Percentiles rank a stretch among this genome's conserved stretches.
Evolutionary conservation across 2,888 invertebrate species (phyloP).

Genomic region (Prenolepis imparis): DNA sequence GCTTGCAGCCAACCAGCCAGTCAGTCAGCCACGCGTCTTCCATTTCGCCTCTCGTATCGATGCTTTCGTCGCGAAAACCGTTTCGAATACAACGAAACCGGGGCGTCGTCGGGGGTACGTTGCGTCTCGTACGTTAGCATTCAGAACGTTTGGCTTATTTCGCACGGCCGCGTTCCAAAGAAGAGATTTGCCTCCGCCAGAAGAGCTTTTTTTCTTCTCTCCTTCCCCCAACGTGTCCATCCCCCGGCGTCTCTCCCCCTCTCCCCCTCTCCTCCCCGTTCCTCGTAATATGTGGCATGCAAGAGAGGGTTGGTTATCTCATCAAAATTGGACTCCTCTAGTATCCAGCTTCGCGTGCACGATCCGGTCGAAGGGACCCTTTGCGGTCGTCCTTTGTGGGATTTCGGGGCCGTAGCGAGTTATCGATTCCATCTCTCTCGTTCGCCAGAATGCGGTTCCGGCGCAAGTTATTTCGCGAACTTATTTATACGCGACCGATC

Average conservation of each 20-base stretch:
- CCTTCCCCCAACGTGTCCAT: conserved; percentile 56
- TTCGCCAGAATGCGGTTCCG: conserved; percentile 33
- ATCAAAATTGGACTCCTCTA: conserved; percentile 83
- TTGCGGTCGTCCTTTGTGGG: conserved; percentile 82
- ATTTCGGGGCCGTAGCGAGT: conserved; percentile 78
- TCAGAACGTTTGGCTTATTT: conserved; percentile 86
- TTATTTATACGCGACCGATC: background rate
- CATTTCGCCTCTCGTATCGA: conserved; percentile 53
- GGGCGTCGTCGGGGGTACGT: conserved; percentile 66
- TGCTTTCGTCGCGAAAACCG: conserved; percentile 58
- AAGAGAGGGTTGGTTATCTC: conserved; percentile 84
- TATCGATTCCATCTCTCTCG: conserved; percentile 82
- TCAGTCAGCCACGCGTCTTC: conserved; percentile 44
- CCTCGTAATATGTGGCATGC: conserved; percentile 79
- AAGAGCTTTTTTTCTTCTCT: conserved; percentile 78
- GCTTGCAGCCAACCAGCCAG: conserved; percentile 20
- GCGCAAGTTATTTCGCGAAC: conserved; percentile 9
- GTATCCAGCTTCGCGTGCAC: conserved; percentile 67
- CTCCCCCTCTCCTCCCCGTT: conserved; percentile 31
- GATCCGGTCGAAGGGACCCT: conserved; percentile 68
- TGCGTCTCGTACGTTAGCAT: conserved; percentile 84
- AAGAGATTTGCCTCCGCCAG: conserved; percentile 85
- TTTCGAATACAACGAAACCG: conserved; percentile 63
- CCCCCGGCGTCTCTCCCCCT: conserved; percentile 1
- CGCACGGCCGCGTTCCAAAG: conserved; percentile 85